Base-by-base conservation (phyloP, 1,140 invertebrate species). In the Luehdorfia chinensis region DNA sequence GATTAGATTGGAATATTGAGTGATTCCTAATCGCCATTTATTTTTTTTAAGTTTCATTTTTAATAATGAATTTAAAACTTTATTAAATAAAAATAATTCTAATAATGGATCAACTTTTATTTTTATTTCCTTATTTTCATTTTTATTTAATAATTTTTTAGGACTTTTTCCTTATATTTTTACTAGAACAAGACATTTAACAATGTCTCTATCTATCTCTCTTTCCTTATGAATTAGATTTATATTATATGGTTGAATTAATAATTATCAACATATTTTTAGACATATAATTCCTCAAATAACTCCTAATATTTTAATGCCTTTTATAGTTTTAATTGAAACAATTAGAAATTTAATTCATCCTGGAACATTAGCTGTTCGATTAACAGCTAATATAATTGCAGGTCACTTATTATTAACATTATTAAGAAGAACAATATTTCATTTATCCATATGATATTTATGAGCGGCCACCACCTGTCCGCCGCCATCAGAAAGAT, bases 291-390 rank as follows among this genome's bases (percentile, higher is more conserved):
- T 92, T 9, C 91, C 91, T 2, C 63, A 85, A 77, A 87, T 88
- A 57, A 91, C 90, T 0, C 91, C 90, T 3, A 50, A 59, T 2
- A 48, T 83, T 58, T 59, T 90, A 61, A 89, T 89, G 72, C 86
- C 87, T 65, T 89, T 88, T 70, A 88, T 88, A 77, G 85, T 90
- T 23, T 58, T 88, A 61, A 90, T 90, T 88, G 87, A 90, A 90
- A 81, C 83, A 39, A 89, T 90, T 81, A 90, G 88, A 60, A 88
- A 88, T 81, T 21, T 89, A 28, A 92, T 93, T 85, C 90, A 90
- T 4, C 91, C 90, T 4, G 65, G 84, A 67, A 92, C 90, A 1
- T 76, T 93, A 84, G 86, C 88, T 18, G 84, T 92, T 37, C 91
- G 91, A 50, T 67, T 93, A 84, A 87, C 89, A 6, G 91, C 91